phyloP scores from a whole-genome alignment of 2,888 invertebrate species.

The Cryptocheilus praepositus region DNA sequence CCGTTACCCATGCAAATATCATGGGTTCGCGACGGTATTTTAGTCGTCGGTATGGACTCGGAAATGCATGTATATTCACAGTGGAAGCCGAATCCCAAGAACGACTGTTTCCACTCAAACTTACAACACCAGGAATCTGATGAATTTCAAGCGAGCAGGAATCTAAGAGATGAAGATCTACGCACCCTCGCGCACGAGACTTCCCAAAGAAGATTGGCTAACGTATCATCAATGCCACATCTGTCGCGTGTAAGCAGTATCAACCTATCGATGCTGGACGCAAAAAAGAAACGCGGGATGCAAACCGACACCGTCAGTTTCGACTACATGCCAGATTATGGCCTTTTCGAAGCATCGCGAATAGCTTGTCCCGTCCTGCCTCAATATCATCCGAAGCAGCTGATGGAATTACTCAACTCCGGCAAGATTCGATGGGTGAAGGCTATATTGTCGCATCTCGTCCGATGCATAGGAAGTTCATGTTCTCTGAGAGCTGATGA shows the following conservation, averaged over 20 bases:
- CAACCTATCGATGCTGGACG: constrained; percentile 87
- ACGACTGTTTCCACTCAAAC: constrained; percentile 69
- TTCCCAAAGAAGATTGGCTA: constrained; percentile 81
- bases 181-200: constrained; percentile 82
- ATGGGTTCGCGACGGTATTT: constrained; percentile 98
- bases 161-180: constrained; percentile 83
- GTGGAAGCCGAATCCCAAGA: constrained; percentile 87
- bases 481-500: constrained; percentile 76
- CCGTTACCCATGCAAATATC: constrained; percentile 99
- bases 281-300: constrained; percentile 79
- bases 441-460: constrained; percentile 97
- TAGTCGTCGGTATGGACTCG: constrained; percentile 99
- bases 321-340: constrained; percentile 95
- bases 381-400: constrained; percentile 98
- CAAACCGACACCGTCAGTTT: constrained; percentile 75
- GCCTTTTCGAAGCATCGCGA: constrained; percentile 96
- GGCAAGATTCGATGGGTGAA: constrained; percentile 99
- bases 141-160: constrained; percentile 84
- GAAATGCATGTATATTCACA: constrained; percentile 99
- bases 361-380: constrained; percentile 98
- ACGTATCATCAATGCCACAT: constrained; percentile 87
- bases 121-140: constrained; percentile 79
- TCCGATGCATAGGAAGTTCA: constrained; percentile 82
- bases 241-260: constrained; percentile 90
- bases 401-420: constrained; percentile 98